Percentiles rank a stretch among this genome's conserved stretches.
Conservation (phyloP, 2,888 invertebrate species). For the Mimachlamys varia region DNA sequence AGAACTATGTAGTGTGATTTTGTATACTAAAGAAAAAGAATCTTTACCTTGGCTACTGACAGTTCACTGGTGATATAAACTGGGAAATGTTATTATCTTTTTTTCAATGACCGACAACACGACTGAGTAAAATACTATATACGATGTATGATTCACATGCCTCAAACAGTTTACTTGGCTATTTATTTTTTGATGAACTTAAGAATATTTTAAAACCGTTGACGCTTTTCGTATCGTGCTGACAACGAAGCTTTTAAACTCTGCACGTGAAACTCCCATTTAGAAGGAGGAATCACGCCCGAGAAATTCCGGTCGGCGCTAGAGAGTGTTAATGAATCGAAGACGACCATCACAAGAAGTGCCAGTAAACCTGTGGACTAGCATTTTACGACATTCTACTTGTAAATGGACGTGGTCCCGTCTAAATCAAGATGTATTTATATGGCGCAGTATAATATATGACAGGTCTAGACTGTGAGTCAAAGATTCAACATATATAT, state of each 20-base stretch:
- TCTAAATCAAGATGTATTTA: not conserved
- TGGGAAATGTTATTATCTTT: no score
- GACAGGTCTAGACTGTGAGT: not conserved
- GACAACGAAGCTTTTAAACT: not conserved
- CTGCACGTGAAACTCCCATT: conserved; percentile 28
- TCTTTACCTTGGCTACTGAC: no score
- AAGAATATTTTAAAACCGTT: not conserved
- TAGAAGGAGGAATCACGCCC: conserved; percentile 5
- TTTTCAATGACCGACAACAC: no score
- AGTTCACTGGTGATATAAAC: no score
- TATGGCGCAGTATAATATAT: not conserved
- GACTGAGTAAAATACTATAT: not conserved
- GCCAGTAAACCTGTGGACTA: not conserved
- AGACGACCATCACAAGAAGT: not conserved
- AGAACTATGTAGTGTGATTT: no score
- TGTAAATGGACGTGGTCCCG: not conserved
- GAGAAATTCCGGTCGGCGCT: conserved; percentile 3
- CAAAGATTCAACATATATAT: no score
- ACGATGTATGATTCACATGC: not conserved
- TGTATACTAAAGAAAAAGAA: no score
- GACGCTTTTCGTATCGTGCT: not conserved
- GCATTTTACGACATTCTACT: not conserved
- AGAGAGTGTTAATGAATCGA: conserved; percentile 23
- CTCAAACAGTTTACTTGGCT: not conserved
- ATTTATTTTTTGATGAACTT: not conserved